Conservation (phyloP, 2,113 vertebrate species). For the Genyomyrus donnyi region DNA sequence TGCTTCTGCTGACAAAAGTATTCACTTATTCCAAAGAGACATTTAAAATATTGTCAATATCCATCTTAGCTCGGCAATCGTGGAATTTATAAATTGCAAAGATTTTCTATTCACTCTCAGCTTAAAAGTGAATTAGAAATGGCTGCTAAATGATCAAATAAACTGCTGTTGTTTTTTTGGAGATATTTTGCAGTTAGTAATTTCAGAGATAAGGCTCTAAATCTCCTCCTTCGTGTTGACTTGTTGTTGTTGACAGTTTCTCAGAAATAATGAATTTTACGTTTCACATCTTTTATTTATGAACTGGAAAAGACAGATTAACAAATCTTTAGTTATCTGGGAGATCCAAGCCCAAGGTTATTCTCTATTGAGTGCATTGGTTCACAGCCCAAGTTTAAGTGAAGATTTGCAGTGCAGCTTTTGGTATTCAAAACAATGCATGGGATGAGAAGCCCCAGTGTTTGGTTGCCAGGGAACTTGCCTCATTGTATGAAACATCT, state of each 20-base stretch:
- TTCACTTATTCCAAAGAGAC: neutral
- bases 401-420: constrained; percentile 46
- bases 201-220: neutral
- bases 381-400: neutral
- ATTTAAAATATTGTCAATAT: neutral
- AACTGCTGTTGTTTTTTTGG: neutral
- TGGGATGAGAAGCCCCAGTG: constrained; percentile 52
- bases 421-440: constrained; percentile 55
- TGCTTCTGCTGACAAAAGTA: neutral
- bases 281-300: neutral
- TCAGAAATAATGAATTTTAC: neutral
- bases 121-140: neutral
- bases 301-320: neutral
- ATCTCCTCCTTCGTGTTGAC: neutral
- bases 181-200: neutral
- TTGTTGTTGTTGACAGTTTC: neutral
- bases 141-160: neutral
- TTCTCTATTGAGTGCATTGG: neutral
- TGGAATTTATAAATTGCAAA: neutral
- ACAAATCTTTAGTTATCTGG: neutral
- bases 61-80: neutral
- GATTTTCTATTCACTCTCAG: neutral
- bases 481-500: constrained; percentile 64
- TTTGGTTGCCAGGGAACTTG: constrained; percentile 59
- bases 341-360: neutral